Evolutionary conservation across 2,113 vertebrate genomes (phyloP).

Genomic region (Poeciliopsis prolifica): DNA sequence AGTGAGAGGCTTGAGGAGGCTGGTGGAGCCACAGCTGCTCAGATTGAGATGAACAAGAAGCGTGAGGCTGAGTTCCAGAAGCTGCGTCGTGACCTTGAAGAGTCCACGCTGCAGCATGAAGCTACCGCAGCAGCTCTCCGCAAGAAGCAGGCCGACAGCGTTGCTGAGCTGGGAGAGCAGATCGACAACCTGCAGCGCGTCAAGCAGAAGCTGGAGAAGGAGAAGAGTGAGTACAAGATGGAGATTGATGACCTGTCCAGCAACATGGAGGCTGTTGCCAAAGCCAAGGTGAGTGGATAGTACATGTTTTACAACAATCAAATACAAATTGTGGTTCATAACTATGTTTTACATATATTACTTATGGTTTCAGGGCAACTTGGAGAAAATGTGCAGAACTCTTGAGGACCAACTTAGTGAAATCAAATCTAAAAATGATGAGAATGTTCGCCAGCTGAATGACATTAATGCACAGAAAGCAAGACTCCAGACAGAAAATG

Average conservation of each 20-base stretch:
- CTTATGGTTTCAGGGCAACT: too few relatives aligned
- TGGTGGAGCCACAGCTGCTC: slow-evolving; percentile 72
- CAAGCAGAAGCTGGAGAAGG: slow-evolving; percentile 74
- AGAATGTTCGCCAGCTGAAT: too few relatives aligned
- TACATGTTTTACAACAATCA: too few relatives aligned
- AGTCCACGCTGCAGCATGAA: slow-evolving; percentile 76
- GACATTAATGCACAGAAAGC: too few relatives aligned
- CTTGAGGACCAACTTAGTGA: too few relatives aligned
- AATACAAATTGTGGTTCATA: too few relatives aligned
- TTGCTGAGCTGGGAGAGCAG: slow-evolving; percentile 68
- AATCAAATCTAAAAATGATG: too few relatives aligned
- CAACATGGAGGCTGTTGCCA: slow-evolving; percentile 83
- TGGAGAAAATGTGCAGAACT: too few relatives aligned
- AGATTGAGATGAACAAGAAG: slow-evolving; percentile 73
- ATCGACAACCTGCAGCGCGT: slow-evolving; percentile 73
- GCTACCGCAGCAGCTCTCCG: slow-evolving; percentile 65
- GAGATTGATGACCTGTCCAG: slow-evolving; percentile 73
- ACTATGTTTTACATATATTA: too few relatives aligned
- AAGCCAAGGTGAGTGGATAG: slow-evolving; percentile 77
- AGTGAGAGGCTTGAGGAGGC: slow-evolving; percentile 80
- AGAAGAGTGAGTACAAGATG: slow-evolving; percentile 74
- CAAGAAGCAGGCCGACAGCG: slow-evolving; percentile 76
- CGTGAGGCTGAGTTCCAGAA: slow-evolving; percentile 76
- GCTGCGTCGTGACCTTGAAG: slow-evolving; percentile 75
- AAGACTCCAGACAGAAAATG: too few relatives aligned